Conservation (phyloP, 1,140 invertebrate species). For the Diorhabda elongata region DNA sequence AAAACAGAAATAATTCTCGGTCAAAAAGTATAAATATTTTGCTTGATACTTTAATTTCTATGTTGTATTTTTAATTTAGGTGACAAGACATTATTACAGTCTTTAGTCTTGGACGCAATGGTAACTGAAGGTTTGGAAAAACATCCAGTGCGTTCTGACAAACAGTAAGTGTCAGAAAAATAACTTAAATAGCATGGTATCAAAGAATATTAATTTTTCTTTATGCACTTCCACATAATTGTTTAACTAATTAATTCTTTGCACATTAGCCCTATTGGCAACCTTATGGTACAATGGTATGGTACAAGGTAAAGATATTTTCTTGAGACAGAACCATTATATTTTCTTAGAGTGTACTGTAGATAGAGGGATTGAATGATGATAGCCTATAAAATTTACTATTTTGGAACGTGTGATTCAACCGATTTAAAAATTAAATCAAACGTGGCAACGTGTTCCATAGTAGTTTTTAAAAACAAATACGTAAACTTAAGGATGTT, state of each 20-base stretch:
- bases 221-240: slow-evolving; percentile 31
- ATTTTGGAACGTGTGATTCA: no score
- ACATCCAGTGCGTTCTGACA: slow-evolving; percentile 49
- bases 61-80: slow-evolving; percentile 47
- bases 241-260: slow-evolving; percentile 48
- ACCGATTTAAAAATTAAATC: no score
- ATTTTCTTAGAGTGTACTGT: slow-evolving; percentile 10
- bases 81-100: slow-evolving; percentile 78
- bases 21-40: no score
- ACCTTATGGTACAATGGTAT: slow-evolving; percentile 76
- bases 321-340: slow-evolving; percentile 15
- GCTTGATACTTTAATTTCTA: no score
- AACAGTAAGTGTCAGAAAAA: slow-evolving; percentile 52
- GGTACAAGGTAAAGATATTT: slow-evolving; percentile 62
- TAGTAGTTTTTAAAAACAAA: background rate
- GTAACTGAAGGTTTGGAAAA: slow-evolving; percentile 70
- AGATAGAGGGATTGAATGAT: background rate
- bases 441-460: no score
- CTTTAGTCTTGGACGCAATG: slow-evolving; percentile 75
- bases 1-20: no score
- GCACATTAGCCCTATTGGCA: slow-evolving; percentile 76
- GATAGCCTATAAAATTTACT: no score
- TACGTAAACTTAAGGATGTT: background rate
- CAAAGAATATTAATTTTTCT: slow-evolving; percentile 15
- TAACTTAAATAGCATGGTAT: slow-evolving; percentile 21